A percentile compares a stretch with the other conserved stretches of the same genome.
Conservation (phyloP, 2,797 vertebrate genomes). For the Sarcophilus harrisii region DNA sequence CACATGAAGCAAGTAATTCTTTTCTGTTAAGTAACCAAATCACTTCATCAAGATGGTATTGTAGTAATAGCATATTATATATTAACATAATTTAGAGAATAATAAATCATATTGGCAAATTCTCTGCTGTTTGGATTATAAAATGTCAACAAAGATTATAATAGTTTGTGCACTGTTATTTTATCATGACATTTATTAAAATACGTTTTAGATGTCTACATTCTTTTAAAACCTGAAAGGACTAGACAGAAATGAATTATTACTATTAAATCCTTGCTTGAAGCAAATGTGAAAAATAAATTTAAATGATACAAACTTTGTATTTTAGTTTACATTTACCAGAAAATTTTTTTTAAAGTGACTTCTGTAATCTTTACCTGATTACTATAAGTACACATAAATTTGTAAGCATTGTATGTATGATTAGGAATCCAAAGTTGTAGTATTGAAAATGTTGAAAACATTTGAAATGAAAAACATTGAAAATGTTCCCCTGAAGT, state of each 20-base stretch:
- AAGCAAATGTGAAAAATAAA: slow-evolving; percentile 15
- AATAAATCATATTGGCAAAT: slow-evolving; percentile 25
- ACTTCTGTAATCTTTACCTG: background rate
- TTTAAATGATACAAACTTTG: background rate
- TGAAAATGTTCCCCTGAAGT: slow-evolving; percentile 25
- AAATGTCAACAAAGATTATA: slow-evolving; percentile 20
- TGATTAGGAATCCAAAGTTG: background rate
- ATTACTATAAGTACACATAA: background rate
- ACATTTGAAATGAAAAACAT: no score
- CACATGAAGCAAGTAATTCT: background rate
- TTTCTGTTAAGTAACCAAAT: slow-evolving; percentile 13
- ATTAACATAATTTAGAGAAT: slow-evolving; percentile 8
- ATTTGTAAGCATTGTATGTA: background rate
- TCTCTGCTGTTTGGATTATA: background rate
- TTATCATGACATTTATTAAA: background rate
- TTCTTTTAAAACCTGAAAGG: background rate
- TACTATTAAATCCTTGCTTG: background rate
- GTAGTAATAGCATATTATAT: slow-evolving; percentile 8
- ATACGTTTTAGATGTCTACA: background rate
- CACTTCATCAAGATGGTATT: slow-evolving; percentile 38
- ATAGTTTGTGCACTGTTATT: slow-evolving; percentile 5
- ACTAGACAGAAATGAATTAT: background rate
- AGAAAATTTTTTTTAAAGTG: background rate
- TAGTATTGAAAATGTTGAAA: no score
- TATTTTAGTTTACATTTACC: background rate